Evolutionary conservation across 2,888 invertebrate genomes (phyloP), one percentile per base, ranked within the genome.

Genomic region (Apoda limacodes): DNA sequence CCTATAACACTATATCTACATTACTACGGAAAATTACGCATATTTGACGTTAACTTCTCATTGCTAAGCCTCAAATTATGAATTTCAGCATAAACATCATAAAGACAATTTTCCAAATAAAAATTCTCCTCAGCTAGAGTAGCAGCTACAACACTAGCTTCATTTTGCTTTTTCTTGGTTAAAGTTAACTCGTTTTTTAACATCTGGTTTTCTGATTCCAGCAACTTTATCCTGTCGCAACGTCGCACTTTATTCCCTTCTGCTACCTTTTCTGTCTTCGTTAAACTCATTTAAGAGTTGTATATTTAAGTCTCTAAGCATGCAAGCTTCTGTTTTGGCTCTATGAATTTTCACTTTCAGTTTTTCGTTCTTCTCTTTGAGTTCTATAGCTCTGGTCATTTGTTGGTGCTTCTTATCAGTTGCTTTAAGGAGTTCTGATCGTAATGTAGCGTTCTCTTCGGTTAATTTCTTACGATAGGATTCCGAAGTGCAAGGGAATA

Each of bases 401-500:
- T 74, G 69, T 38, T 69, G 74, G 14, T 78, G 76, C 28, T 76
- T 70, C 30, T 64, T 70, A n/a, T 64, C 58, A 0, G 61, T 70
- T 0, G 56, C 61, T 30, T 58, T 53, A 0, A 47, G 35, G 4
- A 76, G 43, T 17, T 57, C 46, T 2, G 44, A 32, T 1, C 43
- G 55, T 11, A 76, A 46, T 10, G 22, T 46, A 9, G 21, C 24
- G 31, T 74, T 74, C 34, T 71, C 69, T 14, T 43, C 41, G 1
- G 45, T 15, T 7, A 47, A 25, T 34, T 39, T 55, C n/a, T n/a
- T n/a, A n/a, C n/a, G n/a, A n/a, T n/a, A n/a, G n/a, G n/a, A n/a
- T n/a, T n/a, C n/a, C n/a, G n/a, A n/a, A n/a, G n/a, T n/a, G n/a
- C n/a, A n/a, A n/a, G n/a, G n/a, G n/a, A n/a, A n/a, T n/a, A n/a